Evolutionary conservation across 2,888 invertebrate genomes (phyloP), one percentile per base, ranked within the genome.

Genomic region (Bembecia ichneumoniformis): DNA sequence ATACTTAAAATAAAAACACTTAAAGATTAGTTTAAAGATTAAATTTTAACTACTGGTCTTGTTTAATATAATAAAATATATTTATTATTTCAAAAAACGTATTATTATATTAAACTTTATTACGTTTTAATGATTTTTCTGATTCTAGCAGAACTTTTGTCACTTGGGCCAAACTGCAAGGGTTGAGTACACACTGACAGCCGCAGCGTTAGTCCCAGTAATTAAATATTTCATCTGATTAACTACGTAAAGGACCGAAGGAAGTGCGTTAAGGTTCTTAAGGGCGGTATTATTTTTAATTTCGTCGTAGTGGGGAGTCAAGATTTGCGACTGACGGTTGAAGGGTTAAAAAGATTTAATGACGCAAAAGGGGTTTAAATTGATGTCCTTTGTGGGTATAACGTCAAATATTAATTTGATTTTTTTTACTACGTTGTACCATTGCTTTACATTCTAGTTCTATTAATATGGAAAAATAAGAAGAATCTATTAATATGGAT

Each of bases 151-250:
- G 28, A 28, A 28, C 28, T 28, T 28, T 28, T 40, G 40, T 13
- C 10, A 40, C 40, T 40, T 40, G 40, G 40, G 40, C 13, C 11
- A 40, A 17, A 1, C 11, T 44, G 11, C 11, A 44, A 16, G 44
- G 16, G 16, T 44, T 44, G 44, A 44, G 44, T 17, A 17, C 9
- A 44, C 17, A 58, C 59, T 63, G 74, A 71, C 75, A 72, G 68
- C 64, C 66, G 64, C 72, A 71, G 65, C 68, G 67, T 65, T 68
- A 63, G 66, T 64, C 66, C 60, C 63, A 66, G 74, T 83, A 84
- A 86, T 86, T 86, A 86, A 83, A 83, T 84, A 82, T 86, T 82
- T 84, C 77, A 80, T 71, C 82, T 83, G 82, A 84, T 86, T 84
- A 84, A 84, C 81, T 80, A 67, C 75, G 72, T 69, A 75, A 76